These are phyloP conservation scores for Drosophila hamatofila DNA, from an alignment of 2,888 invertebrate genomes.

Conservation along the genomic window DNA sequence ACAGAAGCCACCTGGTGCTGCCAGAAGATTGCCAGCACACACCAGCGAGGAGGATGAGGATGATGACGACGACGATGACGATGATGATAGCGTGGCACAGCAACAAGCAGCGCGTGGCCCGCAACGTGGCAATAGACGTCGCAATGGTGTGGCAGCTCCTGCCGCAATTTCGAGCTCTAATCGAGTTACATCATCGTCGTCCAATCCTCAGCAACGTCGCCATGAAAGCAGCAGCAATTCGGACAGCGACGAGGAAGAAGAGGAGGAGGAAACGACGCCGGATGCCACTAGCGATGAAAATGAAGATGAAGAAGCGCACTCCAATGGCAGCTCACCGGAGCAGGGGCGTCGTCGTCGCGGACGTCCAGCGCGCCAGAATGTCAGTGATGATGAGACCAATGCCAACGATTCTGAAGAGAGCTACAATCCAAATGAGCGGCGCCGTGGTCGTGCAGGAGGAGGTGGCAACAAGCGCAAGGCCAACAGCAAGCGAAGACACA, in stretches of 20 bases:
- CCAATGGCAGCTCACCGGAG: slow-evolving; percentile 59
- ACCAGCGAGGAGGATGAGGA: slow-evolving; percentile 83
- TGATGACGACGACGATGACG: slow-evolving; percentile 81
- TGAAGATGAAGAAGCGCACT: slow-evolving; percentile 68
- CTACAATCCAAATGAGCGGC: slow-evolving; percentile 86
- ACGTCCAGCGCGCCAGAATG: slow-evolving; percentile 49
- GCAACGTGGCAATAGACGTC: slow-evolving; percentile 54
- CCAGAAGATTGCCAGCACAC: slow-evolving; percentile 63
- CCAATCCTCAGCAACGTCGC: slow-evolving; percentile 71
- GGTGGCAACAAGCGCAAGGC: slow-evolving; percentile 50
- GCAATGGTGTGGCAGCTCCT: slow-evolving; percentile 61
- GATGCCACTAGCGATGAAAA: slow-evolving; percentile 70
- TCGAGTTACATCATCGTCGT: slow-evolving; percentile 83
- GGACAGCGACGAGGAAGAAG: slow-evolving; percentile 78
- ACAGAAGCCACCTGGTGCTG: slow-evolving; percentile 60
- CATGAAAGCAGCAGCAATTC: slow-evolving; percentile 58
- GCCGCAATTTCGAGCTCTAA: slow-evolving; percentile 80
- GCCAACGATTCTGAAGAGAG: slow-evolving; percentile 87
- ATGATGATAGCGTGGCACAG: slow-evolving; percentile 57
- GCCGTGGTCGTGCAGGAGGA: slow-evolving; percentile 49
- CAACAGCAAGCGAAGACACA: slow-evolving; percentile 39
- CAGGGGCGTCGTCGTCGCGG: slow-evolving; percentile 58
- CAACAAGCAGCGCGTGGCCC: slow-evolving; percentile 60
- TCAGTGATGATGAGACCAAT: slow-evolving; percentile 84
- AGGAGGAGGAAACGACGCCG: slow-evolving; percentile 65